Percentiles rank a stretch among this genome's conserved stretches.
phyloP scores from a whole-genome alignment of 2,113 vertebrate species.

The Anolis carolinensis region DNA sequence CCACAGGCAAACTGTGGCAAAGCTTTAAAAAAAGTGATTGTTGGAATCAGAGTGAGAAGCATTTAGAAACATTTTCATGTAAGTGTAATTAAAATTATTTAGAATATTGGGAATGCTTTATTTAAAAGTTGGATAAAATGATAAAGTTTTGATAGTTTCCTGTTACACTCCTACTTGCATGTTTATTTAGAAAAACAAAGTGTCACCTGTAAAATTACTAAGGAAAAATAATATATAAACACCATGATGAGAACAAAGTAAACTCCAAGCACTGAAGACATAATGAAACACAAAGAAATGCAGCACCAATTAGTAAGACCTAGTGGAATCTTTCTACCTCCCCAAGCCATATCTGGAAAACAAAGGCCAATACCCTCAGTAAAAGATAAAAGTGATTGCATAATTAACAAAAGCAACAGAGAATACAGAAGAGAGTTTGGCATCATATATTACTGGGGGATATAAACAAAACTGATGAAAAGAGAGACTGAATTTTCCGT shows the following conservation, averaged over 20 bases:
- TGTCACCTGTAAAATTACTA: slow-evolving; percentile 23
- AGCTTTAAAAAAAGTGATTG: background rate
- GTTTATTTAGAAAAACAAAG: slow-evolving; percentile 6
- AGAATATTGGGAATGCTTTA: background rate
- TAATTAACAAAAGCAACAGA: slow-evolving; percentile 24
- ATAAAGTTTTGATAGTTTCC: background rate
- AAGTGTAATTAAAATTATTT: background rate
- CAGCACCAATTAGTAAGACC: background rate
- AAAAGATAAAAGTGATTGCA: background rate
- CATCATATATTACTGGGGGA: background rate
- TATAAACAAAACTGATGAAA: slow-evolving; percentile 19
- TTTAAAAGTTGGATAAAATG: slow-evolving; percentile 1
- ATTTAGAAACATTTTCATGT: background rate
- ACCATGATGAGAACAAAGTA: slow-evolving; percentile 6
- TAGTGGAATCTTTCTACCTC: background rate
- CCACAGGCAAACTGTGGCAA: background rate
- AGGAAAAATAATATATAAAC: background rate
- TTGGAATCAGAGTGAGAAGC: background rate
- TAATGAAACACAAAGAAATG: background rate
- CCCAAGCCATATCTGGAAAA: background rate
- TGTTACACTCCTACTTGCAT: background rate
- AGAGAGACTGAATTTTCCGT: background rate
- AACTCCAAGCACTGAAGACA: background rate
- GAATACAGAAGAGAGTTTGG: background rate
- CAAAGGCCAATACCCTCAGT: slow-evolving; percentile 3